Conservation (phyloP, 2,113 vertebrate species). For the Rafetus swinhoei region DNA sequence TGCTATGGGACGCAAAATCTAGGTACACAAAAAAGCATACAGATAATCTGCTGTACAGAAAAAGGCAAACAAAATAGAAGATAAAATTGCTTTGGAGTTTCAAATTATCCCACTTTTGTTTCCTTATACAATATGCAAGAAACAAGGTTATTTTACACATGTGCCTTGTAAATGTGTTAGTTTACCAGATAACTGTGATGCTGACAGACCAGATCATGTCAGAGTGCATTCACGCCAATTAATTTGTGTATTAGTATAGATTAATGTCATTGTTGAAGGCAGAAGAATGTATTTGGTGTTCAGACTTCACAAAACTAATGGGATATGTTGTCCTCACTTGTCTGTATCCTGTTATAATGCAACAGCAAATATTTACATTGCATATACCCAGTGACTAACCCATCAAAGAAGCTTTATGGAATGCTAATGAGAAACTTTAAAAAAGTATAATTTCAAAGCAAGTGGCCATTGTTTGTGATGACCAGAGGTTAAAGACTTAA, state of each 20-base stretch:
- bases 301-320: neutral
- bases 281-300: neutral
- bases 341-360: neutral
- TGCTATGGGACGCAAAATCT: neutral
- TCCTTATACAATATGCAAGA: conserved; percentile 18
- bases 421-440: neutral
- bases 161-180: conserved; percentile 39
- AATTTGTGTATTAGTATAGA: neutral
- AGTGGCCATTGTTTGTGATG: neutral
- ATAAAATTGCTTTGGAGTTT: conserved; percentile 26
- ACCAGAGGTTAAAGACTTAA: neutral
- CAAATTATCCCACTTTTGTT: conserved; percentile 28
- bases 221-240: neutral
- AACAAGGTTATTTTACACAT: conserved; percentile 15
- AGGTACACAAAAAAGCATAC: neutral
- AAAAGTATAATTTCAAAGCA: neutral
- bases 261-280: neutral
- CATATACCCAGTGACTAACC: neutral
- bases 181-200: conserved; percentile 56
- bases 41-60: neutral
- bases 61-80: neutral
- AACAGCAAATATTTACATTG: neutral
- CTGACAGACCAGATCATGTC: neutral
- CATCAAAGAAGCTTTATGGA: neutral
- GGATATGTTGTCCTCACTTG: no score